phyloP scores from a whole-genome alignment of 2,113 vertebrate genomes.

The Xyliphius kryptos region DNA sequence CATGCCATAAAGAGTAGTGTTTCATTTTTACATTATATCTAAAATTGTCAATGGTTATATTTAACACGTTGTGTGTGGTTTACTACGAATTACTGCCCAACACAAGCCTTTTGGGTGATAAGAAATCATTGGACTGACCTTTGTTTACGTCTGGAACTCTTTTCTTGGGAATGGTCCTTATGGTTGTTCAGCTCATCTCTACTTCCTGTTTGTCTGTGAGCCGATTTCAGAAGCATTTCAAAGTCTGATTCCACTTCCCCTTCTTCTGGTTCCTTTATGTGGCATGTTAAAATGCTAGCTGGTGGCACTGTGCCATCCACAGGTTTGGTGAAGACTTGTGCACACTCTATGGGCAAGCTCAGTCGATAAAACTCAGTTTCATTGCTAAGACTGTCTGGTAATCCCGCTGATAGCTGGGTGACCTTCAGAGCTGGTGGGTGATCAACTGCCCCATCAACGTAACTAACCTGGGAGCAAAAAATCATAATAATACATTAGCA shows the following conservation, averaged over 20 bases:
- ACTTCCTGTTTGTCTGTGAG: conserved; percentile 75
- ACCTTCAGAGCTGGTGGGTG: conserved; percentile 81
- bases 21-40: too few species aligned
- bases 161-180: conserved; percentile 89
- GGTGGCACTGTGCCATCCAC: conserved; percentile 62
- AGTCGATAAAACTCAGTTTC: conserved; percentile 81
- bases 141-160: conserved; percentile 86
- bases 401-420: conserved; percentile 76
- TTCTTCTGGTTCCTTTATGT: conserved; percentile 82
- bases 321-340: conserved; percentile 73
- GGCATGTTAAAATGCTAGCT: conserved; percentile 63
- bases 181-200: conserved; percentile 84
- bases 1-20: too few species aligned
- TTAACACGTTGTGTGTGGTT: too few species aligned
- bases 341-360: conserved; percentile 88
- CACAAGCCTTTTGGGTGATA: too few species aligned
- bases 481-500: not conserved
- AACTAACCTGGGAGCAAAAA: conserved; percentile 69
- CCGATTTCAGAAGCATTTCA: conserved; percentile 94
- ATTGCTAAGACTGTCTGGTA: conserved; percentile 69
- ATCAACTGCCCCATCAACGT: conserved; percentile 73
- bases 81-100: too few species aligned
- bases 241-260: conserved; percentile 87
- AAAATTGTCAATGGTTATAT: too few species aligned
- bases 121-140: too few species aligned